phyloP scores from a whole-genome alignment of 37 sponge, comb jelly and placozoan genomes.

The Theonella swinhoei region DNA sequence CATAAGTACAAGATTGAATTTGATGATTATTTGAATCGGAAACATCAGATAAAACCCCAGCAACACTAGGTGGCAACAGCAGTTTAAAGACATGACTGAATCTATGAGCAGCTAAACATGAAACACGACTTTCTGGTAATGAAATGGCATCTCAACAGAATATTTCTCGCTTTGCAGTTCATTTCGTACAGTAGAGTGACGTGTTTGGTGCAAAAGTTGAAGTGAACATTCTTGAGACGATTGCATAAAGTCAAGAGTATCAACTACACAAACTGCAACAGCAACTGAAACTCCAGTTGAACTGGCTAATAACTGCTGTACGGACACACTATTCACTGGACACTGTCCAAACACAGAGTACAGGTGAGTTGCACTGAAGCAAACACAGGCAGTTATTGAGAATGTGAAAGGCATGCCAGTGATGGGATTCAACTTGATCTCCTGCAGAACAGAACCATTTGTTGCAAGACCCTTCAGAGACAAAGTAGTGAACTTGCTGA shows the following conservation, averaged over 20 bases:
- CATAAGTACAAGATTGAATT: no score
- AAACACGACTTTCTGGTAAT: no score
- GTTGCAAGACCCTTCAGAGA: not conserved
- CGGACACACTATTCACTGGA: not conserved
- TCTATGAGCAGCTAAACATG: no score
- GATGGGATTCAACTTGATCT: not conserved
- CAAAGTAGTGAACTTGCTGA: not conserved
- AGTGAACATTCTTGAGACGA: not conserved
- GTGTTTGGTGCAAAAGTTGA: not conserved
- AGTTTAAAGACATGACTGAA: no score
- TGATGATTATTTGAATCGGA: no score
- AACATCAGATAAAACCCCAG: no score
- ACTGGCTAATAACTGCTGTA: no score
- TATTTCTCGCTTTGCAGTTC: no score
- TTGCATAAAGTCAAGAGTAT: conserved; percentile 4
- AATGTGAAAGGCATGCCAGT: not conserved
- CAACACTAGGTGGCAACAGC: no score
- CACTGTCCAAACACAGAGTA: not conserved
- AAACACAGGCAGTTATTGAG: not conserved
- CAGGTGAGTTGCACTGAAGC: not conserved
- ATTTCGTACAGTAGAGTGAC: not conserved
- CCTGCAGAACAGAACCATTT: not conserved
- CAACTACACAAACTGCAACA: not conserved
- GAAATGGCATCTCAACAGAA: no score
- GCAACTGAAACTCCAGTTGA: not conserved